phyloP scores from a whole-genome alignment of 2,113 vertebrate species.

The Rhinichthys klamathensis region DNA sequence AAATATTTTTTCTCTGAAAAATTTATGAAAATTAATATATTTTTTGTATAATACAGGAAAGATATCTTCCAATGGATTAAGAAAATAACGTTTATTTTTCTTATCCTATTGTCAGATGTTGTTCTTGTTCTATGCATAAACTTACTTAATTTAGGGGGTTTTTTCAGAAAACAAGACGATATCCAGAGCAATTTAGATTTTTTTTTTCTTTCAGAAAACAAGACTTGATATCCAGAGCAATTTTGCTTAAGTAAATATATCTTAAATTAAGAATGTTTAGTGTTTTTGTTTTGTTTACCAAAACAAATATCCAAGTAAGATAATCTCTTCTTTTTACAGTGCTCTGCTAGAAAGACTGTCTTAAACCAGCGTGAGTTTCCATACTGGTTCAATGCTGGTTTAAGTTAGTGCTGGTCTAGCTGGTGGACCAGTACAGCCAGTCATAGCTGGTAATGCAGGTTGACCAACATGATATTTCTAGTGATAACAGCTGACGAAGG shows the following conservation, averaged over 20 bases:
- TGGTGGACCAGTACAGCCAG: neutral
- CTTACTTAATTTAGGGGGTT: too few species aligned
- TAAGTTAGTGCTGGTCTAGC: neutral
- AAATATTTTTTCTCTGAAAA: too few species aligned
- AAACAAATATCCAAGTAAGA: too few species aligned
- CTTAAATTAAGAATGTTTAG: neutral
- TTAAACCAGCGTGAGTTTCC: neutral
- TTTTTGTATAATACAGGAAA: neutral
- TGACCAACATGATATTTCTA: neutral
- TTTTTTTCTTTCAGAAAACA: neutral
- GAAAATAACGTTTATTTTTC: neutral
- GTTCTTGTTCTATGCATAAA: neutral
- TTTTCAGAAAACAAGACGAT: neutral
- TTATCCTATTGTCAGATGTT: neutral
- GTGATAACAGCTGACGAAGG: neutral
- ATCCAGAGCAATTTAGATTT: neutral
- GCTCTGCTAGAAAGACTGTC: neutral
- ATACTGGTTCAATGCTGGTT: neutral
- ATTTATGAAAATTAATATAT: too few species aligned
- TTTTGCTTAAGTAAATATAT: neutral
- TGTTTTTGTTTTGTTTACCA: too few species aligned
- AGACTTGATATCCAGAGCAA: neutral
- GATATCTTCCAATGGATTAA: neutral
- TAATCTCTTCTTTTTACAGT: too few species aligned
- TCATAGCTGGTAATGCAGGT: neutral